Evolutionary conservation across 2,797 vertebrate genomes (phyloP).

Genomic region (Miichthys miiuy): DNA sequence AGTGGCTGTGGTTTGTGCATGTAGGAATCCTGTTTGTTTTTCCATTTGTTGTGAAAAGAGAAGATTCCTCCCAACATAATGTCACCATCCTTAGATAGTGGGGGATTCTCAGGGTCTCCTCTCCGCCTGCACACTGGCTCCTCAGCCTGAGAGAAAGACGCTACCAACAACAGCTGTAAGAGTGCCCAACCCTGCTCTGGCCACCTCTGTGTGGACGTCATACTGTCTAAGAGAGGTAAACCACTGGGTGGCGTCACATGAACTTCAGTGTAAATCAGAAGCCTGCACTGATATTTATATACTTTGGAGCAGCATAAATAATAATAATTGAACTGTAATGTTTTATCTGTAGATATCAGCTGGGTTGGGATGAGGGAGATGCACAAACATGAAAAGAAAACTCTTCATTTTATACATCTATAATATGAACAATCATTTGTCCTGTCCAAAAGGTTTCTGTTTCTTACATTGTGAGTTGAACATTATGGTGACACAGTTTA

Average conservation of each 20-base stretch:
- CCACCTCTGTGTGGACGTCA: neutral
- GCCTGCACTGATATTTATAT: conserved; percentile 1
- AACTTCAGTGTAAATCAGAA: neutral
- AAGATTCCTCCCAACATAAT: conserved; percentile 10
- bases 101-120: neutral
- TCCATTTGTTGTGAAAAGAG: conserved; percentile 6
- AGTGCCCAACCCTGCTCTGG: neutral
- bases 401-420: no score
- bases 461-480: no score
- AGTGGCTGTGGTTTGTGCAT: conserved; percentile 4
- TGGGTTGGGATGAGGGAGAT: neutral
- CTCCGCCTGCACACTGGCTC: neutral
- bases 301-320: neutral
- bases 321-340: neutral
- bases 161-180: neutral
- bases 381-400: neutral
- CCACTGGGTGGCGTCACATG: neutral
- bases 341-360: no score
- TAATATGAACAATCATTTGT: no score
- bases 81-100: conserved; percentile 11
- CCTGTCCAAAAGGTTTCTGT: no score
- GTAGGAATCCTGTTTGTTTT: neutral
- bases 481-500: no score
- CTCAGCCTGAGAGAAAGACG: conserved; percentile 14
- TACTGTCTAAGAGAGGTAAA: neutral